Evolutionary conservation across 2,797 vertebrate genomes (phyloP).

Genomic region (Poeciliopsis turneri): DNA sequence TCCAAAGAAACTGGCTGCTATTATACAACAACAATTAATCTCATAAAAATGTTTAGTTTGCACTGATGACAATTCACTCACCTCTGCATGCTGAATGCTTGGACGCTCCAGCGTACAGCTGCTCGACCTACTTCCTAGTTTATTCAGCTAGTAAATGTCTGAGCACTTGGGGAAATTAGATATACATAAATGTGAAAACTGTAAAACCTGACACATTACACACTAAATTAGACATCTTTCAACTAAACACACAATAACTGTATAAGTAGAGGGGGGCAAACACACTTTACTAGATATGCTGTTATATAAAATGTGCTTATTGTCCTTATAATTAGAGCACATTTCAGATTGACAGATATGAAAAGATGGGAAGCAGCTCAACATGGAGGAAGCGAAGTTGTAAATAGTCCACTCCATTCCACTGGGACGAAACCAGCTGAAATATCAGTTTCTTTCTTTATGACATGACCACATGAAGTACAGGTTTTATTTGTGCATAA

Average conservation of each 20-base stretch:
- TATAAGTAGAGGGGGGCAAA: not conserved
- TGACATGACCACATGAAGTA: not conserved
- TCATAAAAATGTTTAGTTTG: not conserved
- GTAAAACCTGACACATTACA: not conserved
- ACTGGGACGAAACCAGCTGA: not conserved
- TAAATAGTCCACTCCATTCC: not conserved
- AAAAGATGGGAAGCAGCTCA: not conserved
- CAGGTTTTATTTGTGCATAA: not conserved
- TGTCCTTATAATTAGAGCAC: not conserved
- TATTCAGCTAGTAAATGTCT: not conserved
- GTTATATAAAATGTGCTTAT: not conserved
- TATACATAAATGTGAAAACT: not conserved
- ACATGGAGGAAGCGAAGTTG: not conserved
- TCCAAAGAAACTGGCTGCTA: not conserved
- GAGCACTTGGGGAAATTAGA: not conserved
- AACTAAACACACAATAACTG: not conserved
- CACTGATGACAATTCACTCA: not conserved
- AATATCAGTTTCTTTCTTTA: not conserved
- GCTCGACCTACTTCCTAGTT: not conserved
- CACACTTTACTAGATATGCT: no score
- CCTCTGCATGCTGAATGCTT: not conserved
- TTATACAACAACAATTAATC: not conserved
- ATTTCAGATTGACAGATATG: not conserved
- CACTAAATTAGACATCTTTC: not conserved
- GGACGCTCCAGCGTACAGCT: not conserved